These are phyloP conservation scores for Gerris lacustris DNA, from an alignment of 2,888 invertebrate genomes.

Conservation along the genomic window DNA sequence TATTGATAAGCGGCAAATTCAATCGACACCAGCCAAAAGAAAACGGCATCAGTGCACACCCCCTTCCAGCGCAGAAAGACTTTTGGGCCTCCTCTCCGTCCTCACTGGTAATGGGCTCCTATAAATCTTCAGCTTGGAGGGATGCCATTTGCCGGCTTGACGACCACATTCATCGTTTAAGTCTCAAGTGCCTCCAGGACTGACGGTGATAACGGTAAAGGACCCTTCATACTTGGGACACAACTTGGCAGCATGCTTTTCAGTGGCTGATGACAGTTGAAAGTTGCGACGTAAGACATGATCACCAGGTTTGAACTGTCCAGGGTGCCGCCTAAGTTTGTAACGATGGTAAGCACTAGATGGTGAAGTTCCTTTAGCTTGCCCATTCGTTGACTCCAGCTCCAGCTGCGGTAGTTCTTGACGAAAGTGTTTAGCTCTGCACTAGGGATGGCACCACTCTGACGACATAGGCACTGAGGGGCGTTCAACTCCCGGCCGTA, in stretches of 20 bases:
- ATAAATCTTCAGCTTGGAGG: too few relatives aligned
- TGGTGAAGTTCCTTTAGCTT: conserved; percentile 10
- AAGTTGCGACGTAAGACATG: not conserved
- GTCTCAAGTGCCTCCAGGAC: not conserved
- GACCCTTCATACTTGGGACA: conserved; percentile 8
- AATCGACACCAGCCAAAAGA: too few relatives aligned
- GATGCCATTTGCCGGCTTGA: too few relatives aligned
- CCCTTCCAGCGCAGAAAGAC: too few relatives aligned
- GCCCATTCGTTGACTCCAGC: conserved; percentile 1
- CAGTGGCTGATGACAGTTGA: conserved; percentile 6
- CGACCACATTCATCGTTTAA: too few relatives aligned
- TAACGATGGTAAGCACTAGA: conserved; percentile 11
- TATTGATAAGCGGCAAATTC: too few relatives aligned
- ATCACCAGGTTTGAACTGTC: not conserved
- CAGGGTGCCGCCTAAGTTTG: conserved; percentile 6
- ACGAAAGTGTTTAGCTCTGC: too few relatives aligned
- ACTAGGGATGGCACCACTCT: too few relatives aligned
- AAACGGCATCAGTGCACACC: too few relatives aligned
- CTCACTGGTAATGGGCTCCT: too few relatives aligned
- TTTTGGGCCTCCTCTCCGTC: too few relatives aligned
- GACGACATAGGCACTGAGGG: not conserved
- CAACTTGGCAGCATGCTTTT: conserved; percentile 7
- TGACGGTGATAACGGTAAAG: conserved; percentile 10
- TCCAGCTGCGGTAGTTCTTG: not conserved
- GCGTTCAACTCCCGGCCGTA: conserved; percentile 12